Percentiles rank a stretch among this genome's conserved stretches.
These are phyloP conservation scores for Bubo bubo DNA, from an alignment of 2,113 vertebrate species.

Conservation along the genomic window DNA sequence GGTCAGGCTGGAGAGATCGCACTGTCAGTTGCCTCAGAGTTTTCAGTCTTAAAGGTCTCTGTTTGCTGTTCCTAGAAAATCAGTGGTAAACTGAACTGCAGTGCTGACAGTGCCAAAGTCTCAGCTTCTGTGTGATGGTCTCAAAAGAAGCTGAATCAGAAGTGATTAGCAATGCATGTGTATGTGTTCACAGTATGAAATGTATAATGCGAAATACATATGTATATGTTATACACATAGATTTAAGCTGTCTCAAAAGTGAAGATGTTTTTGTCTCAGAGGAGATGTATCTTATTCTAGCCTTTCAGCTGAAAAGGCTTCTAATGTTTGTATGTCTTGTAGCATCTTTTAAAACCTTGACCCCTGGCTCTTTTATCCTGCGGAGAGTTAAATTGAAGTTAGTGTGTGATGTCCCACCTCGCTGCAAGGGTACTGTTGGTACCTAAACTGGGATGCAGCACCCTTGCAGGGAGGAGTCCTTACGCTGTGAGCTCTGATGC, in stretches of 20 bases:
- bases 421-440: accelerated
- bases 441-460: not conserved
- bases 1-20: not conserved
- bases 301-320: not conserved
- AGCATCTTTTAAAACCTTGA: not conserved
- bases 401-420: not conserved
- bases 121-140: not conserved
- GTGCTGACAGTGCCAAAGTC: not conserved
- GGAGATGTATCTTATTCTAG: not conserved
- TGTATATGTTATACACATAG: not conserved
- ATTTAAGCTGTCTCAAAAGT: not conserved
- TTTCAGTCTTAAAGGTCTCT: not conserved
- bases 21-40: not conserved
- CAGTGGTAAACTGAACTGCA: not conserved
- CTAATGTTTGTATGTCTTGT: not conserved
- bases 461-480: not conserved
- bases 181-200: not conserved
- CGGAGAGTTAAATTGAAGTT: not conserved
- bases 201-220: not conserved
- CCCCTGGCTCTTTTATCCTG: not conserved
- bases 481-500: accelerated
- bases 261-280: not conserved
- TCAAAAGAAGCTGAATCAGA: not conserved
- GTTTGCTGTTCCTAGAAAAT: not conserved
- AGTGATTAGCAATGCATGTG: not conserved